Base-by-base conservation (phyloP, 1,140 invertebrate genomes). In the Psilanteris sp. region DNA sequence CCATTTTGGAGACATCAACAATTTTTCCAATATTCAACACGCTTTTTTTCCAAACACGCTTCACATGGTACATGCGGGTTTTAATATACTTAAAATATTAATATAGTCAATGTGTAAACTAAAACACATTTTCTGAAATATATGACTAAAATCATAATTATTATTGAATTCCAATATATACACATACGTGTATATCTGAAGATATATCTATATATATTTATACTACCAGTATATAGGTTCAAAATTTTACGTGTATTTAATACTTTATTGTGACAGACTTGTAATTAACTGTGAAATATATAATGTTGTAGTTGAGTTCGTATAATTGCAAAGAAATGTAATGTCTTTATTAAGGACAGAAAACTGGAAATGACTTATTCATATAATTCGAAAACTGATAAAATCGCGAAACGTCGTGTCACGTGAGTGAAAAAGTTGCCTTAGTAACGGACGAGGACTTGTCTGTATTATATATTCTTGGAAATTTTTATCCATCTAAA, bases 401-500 rank as follows among this genome's bases (percentile, higher is more conserved):
- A 46, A 67, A 77, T 77, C 66, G 74, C 74, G 31, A 71, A 67
- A 59, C 14, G 26, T 1, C 18, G 36, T 44, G 61, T 67, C 61
- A 61, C 54, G 61, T 36, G 41, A 43, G 37, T 44, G 52, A 64
- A 71, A 77, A 77, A 72, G 67, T 77, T 43, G 59, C 46, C 67
- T 46, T 26, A 13, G 37, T 22, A 50, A 39, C 54, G 50, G 26
- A 37, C 34, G 50, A 61, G 37, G 29, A 50, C 15, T 37, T 29
- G 44, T 77, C 64, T 57, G 44, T 64, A 64, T 70, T 68, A 67
- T 57, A 77, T 68, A 72, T 72, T 77, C 74, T 44, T 9, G 43
- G 74, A 77, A 77, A 72, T 77, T 67, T 77, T 77, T 77, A 77
- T 72, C 74, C 54, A 9, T 50, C 55, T 26, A 44, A 77, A 77